These are phyloP conservation scores for Sterrhoptilus dennistouni DNA, from an alignment of 2,113 vertebrate species.

Conservation along the genomic window DNA sequence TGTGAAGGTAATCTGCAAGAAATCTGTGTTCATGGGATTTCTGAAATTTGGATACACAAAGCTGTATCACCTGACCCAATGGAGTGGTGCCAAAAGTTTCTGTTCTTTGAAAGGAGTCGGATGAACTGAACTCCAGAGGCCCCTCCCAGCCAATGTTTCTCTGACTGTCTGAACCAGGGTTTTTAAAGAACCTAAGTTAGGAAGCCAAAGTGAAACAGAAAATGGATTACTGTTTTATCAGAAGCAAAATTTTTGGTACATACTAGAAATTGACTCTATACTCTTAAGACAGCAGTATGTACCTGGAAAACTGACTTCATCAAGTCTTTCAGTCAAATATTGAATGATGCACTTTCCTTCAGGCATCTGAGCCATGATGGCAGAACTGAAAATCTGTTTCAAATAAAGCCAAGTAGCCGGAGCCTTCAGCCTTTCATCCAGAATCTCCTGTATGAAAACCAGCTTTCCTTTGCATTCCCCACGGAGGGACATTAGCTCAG, in stretches of 20 bases:
- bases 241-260: background rate
- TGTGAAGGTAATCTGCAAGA: background rate
- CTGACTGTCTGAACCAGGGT: background rate
- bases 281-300: conserved; percentile 5
- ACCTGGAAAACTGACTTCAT: conserved; percentile 82
- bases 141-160: background rate
- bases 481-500: background rate
- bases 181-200: background rate
- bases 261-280: background rate
- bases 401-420: conserved; percentile 88
- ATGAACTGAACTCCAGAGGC: background rate
- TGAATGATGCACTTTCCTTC: conserved; percentile 84
- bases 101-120: background rate
- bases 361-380: conserved; percentile 89
- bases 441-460: conserved; percentile 84
- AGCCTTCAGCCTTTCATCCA: conserved; percentile 89
- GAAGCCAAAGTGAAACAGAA: background rate
- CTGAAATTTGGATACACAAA: background rate
- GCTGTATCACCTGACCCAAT: background rate
- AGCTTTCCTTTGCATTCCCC: conserved; percentile 86
- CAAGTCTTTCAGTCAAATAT: conserved; percentile 78
- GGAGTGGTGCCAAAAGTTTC: background rate
- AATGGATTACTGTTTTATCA: background rate
- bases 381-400: conserved; percentile 89
- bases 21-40: background rate